Evolutionary conservation across 2,888 invertebrate species (phyloP), one percentile per base, ranked within the genome.

Genomic region (Odontocolon sp.): DNA sequence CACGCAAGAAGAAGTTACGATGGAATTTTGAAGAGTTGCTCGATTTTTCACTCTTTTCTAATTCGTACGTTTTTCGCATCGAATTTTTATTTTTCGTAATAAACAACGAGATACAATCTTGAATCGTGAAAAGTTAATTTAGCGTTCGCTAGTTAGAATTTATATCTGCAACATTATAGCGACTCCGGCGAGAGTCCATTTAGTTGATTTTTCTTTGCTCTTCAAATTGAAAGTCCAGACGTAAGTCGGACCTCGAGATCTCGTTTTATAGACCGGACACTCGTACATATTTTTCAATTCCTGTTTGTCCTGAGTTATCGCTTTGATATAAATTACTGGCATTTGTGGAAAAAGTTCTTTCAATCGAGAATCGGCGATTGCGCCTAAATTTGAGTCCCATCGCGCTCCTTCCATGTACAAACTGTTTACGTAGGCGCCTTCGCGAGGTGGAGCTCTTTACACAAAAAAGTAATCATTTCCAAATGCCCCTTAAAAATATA

Each of bases 221-320:
- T 95, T 96, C 74, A 99, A 92, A 90, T 97, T 97, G 89, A 99
- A 98, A 0, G 98, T 98, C 98, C 98, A 98, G 8, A 99, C 97
- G 87, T 94, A 99, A 0, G 98, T 98, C 0, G 96, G 96, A 0
- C 98, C 98, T 64, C 98, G 93, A 88, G 93, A 93, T 81, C 94
- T 93, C 8, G 97, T 98, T 91, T 98, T 98, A 90, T 98, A 98
- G 3, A 98, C 96, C 5, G 98, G 98, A 89, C 98, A 98, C 87
- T 97, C 97, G 91, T 98, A 98, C 80, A 96, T 93, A 88, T 96
- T 97, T 81, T 96, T 93, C 11, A 94, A 91, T 84, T 98, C 98
- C 89, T 96, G 96, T 88, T 98, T 96, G 90, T 98, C 98, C 88
- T 95, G 95, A 0, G 95, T 95, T 59, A 96, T 95, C 0, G 96